Percentiles rank a stretch among this genome's conserved stretches.
These are phyloP conservation scores for Pseudococcus longispinus DNA, from an alignment of 2,888 invertebrate genomes.

Conservation along the genomic window DNA sequence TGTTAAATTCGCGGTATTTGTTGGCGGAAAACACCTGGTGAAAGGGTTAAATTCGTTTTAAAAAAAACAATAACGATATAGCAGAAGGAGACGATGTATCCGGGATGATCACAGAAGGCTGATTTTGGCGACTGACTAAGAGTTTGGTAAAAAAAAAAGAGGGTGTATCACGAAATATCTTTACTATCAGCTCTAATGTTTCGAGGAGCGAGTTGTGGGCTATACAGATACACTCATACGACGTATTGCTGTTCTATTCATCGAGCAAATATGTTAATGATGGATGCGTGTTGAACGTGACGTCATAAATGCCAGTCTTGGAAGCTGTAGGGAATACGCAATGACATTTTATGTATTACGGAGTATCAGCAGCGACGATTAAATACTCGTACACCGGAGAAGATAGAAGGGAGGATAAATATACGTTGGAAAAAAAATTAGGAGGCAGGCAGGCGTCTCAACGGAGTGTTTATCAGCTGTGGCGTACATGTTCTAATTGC, in stretches of 20 bases:
- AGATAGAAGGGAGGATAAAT: not conserved
- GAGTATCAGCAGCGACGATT: not conserved
- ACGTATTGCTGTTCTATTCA: slow-evolving; percentile 9
- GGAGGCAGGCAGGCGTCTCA: not conserved
- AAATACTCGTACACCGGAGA: not conserved
- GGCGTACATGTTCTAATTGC: slow-evolving; percentile 21
- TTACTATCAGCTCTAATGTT: not conserved
- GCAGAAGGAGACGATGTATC: not conserved
- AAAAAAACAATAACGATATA: not conserved
- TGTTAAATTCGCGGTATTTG: not conserved
- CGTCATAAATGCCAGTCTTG: slow-evolving; percentile 19
- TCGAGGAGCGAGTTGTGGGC: not conserved
- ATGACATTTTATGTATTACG: not conserved
- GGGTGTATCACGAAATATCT: not conserved
- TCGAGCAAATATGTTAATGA: slow-evolving; percentile 34
- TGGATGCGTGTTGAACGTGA: slow-evolving; percentile 15
- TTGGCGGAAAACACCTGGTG: not conserved
- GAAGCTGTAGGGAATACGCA: slow-evolving; percentile 23
- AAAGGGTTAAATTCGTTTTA: not conserved
- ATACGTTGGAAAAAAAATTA: not conserved
- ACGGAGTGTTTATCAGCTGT: slow-evolving; percentile 1
- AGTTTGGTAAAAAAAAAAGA: not conserved
- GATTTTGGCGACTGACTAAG: not conserved
- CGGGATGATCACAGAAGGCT: not conserved
- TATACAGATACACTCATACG: not conserved